These are phyloP conservation scores for Amphiura filiformis DNA, from an alignment of 35 echinoderm and acorn worm species.

Conservation along the genomic window DNA sequence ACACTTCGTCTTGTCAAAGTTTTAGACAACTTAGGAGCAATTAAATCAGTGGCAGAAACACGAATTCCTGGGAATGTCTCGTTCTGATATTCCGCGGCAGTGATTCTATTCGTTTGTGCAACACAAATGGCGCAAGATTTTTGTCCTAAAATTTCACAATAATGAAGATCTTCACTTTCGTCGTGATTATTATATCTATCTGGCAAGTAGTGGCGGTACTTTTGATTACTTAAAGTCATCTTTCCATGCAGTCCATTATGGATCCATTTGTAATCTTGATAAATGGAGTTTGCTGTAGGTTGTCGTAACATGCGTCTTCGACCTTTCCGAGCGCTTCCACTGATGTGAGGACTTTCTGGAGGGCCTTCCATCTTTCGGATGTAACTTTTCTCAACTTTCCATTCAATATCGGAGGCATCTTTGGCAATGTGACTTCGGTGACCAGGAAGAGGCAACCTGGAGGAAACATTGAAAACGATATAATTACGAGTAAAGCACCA, in stretches of 20 bases:
- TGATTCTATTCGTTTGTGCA: conserved; percentile 66
- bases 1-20: conserved; percentile 25
- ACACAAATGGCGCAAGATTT: conserved; percentile 67
- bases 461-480: background rate
- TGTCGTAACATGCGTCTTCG: conserved; percentile 33
- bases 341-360: conserved; percentile 63
- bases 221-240: conserved; percentile 63
- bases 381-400: conserved; percentile 53
- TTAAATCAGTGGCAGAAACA: conserved; percentile 63
- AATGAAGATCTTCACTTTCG: conserved; percentile 42
- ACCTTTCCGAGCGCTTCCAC: conserved; percentile 46
- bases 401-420: conserved; percentile 68
- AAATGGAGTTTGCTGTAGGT: conserved; percentile 81
- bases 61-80: conserved; percentile 72
- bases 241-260: conserved; percentile 81
- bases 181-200: conserved; percentile 19
- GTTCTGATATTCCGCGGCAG: conserved; percentile 75
- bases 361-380: conserved; percentile 65
- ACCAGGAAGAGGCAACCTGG: conserved; percentile 67
- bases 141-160: conserved; percentile 79
- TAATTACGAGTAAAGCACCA: background rate
- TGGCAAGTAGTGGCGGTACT: conserved; percentile 51
- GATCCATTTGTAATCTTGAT: conserved; percentile 78
- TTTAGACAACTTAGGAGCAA: conserved; percentile 74
- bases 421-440: conserved; percentile 49